Base-by-base conservation (phyloP, 2,797 vertebrate species). In the Schizopygopsis malacanthus region DNA sequence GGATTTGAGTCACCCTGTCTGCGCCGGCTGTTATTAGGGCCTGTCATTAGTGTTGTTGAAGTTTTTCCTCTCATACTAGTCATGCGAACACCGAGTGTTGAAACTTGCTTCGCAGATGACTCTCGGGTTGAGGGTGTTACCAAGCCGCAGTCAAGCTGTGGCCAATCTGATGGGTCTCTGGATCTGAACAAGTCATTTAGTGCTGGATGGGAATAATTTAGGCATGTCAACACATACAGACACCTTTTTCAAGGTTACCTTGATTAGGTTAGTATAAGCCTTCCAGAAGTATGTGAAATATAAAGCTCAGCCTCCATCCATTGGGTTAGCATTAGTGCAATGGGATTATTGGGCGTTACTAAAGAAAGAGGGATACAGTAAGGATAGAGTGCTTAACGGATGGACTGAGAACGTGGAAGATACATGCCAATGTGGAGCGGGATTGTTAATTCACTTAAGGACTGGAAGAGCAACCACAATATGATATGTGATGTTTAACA, bases 401-500 rank as follows among this genome's bases (percentile, higher is more conserved):
- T 84, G 79, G 77, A 83, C 59, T 16, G 47, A 69, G 81, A 88
- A 54, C 6, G 85, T 90, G 93, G 90, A 91, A 88, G 91, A 89
- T 92, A 87, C 87, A 86, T 90, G 92, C 93, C 90, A 89, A 43
- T 52, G 47, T 52, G 50, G 41, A 54, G 75, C 76, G 63, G 56
- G 72, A 91, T 93, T 94, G 93, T 94, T 96, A 95, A 94, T 95
- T 94, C 93, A 93, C 91, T 90, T 89, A 88, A 93, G 93, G 90
- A 94, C 92, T 89, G 92, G 93, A 93, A 93, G 94, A 93, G 91
- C 93, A 94, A 95, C 94, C 95, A 94, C 94, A 94, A 91, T 96
- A 89, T 92, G 93, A 94, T 96, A 94, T 95, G 94, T 96, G 94
- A 94, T 95, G 94, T 96, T 96, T 96, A 95, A 96, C 96, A 96